Conservation (phyloP, 2,113 vertebrate genomes). For the Cinclus cinclus region DNA sequence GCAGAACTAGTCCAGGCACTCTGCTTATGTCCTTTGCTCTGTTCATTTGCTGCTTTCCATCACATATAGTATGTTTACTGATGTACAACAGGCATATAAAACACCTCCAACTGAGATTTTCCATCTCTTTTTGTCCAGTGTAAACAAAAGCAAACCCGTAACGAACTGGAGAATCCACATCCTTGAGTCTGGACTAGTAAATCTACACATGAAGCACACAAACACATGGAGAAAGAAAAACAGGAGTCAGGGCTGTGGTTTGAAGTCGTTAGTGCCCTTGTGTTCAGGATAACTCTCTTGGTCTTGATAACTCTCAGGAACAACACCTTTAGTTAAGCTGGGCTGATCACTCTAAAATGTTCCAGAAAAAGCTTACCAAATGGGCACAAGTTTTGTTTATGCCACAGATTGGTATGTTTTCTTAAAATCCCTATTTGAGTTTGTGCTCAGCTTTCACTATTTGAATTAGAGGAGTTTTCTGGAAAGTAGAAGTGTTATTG, state of each 20-base stretch:
- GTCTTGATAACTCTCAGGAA: background rate
- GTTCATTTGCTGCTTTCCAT: background rate
- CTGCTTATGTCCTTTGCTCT: background rate
- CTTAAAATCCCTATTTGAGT: background rate
- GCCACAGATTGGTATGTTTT: background rate
- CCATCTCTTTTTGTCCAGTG: background rate
- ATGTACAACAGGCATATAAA: background rate
- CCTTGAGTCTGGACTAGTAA: background rate
- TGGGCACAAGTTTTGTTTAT: background rate
- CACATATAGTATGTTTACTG: background rate
- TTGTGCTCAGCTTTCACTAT: slow-evolving; percentile 5
- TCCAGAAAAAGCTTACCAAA: background rate
- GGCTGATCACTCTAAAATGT: background rate
- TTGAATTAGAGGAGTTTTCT: slow-evolving; percentile 21
- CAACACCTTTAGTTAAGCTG: background rate
- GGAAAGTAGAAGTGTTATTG: slow-evolving; percentile 4
- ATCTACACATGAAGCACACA: background rate
- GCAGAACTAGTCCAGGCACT: background rate
- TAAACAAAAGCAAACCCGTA: background rate
- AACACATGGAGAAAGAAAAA: background rate
- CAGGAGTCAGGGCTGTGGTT: background rate
- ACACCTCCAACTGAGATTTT: background rate
- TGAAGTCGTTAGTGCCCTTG: background rate
- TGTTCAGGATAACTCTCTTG: background rate
- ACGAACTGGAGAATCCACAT: background rate